These are phyloP conservation scores for Holothuria leucospilota DNA, from an alignment of 53 echinoderm and acorn worm species.

Conservation along the genomic window DNA sequence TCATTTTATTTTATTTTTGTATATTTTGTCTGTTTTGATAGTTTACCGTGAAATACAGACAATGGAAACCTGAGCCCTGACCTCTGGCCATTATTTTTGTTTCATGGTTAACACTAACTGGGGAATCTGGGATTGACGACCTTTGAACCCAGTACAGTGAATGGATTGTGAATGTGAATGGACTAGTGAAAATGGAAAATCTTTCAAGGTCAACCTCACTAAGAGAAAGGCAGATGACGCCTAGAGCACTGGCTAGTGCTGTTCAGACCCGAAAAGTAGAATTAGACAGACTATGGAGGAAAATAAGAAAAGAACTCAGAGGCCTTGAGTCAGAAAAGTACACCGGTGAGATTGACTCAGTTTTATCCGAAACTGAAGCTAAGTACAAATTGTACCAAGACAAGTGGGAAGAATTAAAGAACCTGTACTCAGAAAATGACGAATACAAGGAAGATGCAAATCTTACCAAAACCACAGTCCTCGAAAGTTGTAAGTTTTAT, in stretches of 20 bases:
- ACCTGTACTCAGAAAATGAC: background rate
- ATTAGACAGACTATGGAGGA: conserved; percentile 1
- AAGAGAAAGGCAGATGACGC: background rate
- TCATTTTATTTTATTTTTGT: too few relatives aligned
- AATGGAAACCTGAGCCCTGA: too few relatives aligned
- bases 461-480: conserved; percentile 3
- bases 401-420: too few relatives aligned
- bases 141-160: conserved; percentile 49
- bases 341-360: background rate
- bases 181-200: too few relatives aligned
- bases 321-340: background rate
- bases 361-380: too few relatives aligned
- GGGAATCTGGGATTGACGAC: too few relatives aligned
- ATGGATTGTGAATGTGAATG: background rate
- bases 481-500: conserved; percentile 31
- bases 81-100: too few relatives aligned
- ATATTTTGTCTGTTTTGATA: too few relatives aligned
- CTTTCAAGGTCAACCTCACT: background rate
- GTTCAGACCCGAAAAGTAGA: background rate
- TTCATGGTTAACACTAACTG: too few relatives aligned
- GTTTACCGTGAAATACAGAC: too few relatives aligned
- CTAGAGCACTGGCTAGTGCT: background rate
- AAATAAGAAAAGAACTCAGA: too few relatives aligned
- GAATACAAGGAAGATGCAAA: conserved; percentile 18
- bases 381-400: too few relatives aligned